phyloP scores from a whole-genome alignment of 2,113 vertebrate species.

The Panthera uncia region DNA sequence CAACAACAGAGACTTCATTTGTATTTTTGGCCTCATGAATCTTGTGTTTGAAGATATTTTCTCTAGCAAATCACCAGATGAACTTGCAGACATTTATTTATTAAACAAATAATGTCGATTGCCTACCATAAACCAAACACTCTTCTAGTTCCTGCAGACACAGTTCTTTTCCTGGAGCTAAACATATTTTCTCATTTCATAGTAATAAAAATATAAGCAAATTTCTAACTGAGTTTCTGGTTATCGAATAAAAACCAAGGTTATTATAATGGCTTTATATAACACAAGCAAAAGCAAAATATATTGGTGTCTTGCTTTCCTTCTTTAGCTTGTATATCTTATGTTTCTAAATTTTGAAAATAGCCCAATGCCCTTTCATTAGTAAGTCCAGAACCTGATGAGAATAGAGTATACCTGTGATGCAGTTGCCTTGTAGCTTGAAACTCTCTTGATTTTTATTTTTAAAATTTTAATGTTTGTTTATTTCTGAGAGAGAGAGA shows the following conservation, averaged over 20 bases:
- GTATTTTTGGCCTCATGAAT: background rate
- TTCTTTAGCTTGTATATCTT: background rate
- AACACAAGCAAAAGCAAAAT: background rate
- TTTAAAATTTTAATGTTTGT: too few species aligned
- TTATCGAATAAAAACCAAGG: background rate
- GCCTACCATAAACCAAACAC: background rate
- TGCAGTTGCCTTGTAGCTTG: background rate
- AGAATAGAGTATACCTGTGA: background rate
- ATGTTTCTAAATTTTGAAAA: constrained; percentile 49
- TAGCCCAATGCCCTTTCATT: background rate
- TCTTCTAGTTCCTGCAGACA: background rate
- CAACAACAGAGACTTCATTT: background rate
- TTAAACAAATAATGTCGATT: background rate
- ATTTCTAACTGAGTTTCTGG: background rate
- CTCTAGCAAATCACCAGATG: background rate
- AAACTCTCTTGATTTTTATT: background rate
- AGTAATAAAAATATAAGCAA: constrained; percentile 46
- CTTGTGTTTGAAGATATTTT: background rate
- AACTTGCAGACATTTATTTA: background rate
- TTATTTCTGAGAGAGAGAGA: too few species aligned
- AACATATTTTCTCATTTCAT: constrained; percentile 40
- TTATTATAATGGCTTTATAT: background rate
- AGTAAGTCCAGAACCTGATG: background rate
- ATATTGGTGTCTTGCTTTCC: background rate
- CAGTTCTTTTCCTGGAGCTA: background rate